Percentiles rank a stretch among this genome's conserved stretches.
phyloP scores from a whole-genome alignment of 2,888 invertebrate genomes.

The Pseudanteris insignis region DNA sequence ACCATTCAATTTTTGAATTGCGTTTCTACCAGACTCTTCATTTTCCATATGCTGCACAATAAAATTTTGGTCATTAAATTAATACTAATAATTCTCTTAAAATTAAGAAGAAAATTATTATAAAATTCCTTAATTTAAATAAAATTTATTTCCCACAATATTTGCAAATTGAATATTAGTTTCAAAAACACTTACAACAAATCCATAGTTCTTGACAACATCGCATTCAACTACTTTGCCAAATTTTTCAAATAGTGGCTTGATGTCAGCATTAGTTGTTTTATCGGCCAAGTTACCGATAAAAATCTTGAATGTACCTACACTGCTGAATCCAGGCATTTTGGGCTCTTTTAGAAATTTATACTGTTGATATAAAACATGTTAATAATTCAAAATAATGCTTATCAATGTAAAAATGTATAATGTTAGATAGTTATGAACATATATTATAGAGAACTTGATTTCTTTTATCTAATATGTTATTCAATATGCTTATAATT shows the following conservation, averaged over 20 bases:
- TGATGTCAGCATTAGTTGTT: conserved; percentile 86
- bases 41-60: conserved; percentile 88
- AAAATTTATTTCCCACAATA: too few species aligned
- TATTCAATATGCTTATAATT: too few species aligned
- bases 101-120: too few species aligned
- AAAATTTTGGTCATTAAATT: too few species aligned
- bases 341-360: conserved; percentile 56
- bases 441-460: too few species aligned
- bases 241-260: conserved; percentile 95
- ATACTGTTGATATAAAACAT: conserved; percentile 3
- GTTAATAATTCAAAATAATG: background rate
- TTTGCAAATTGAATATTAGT: background rate
- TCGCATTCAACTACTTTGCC: conserved; percentile 98
- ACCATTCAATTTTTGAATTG: conserved; percentile 89
- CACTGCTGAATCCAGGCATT: conserved; percentile 85
- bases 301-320: conserved; percentile 96
- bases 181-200: conserved; percentile 81
- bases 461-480: too few species aligned
- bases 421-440: too few species aligned
- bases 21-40: conserved; percentile 90
- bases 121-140: too few species aligned
- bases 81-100: too few species aligned
- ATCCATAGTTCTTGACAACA: conserved; percentile 98
- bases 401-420: too few species aligned
- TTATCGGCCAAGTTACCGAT: conserved; percentile 96